A percentile compares a stretch with the other conserved stretches of the same genome.
Conservation (phyloP, 2,888 invertebrate species). For the Nomada hirtipes region DNA sequence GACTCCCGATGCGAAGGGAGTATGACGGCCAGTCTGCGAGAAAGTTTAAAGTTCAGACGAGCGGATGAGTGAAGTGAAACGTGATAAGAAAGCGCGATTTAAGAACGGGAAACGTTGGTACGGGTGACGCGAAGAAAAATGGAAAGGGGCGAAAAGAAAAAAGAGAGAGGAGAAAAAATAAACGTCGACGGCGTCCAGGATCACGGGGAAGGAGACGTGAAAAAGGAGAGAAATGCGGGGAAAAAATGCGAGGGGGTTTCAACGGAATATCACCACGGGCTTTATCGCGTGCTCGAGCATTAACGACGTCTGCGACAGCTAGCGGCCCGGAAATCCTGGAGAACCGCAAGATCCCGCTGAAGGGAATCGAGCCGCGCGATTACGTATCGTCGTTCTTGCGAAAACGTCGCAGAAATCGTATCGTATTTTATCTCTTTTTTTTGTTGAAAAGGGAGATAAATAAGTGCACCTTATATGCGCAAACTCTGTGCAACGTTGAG, state of each 20-base stretch:
- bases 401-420: not conserved
- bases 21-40: not conserved
- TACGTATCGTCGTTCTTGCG: slow-evolving; percentile 45
- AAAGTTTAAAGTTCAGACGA: slow-evolving; percentile 12
- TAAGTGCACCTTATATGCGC: not conserved
- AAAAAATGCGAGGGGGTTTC: slow-evolving; percentile 41
- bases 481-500: too few species aligned
- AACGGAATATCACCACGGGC: slow-evolving; percentile 45
- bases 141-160: slow-evolving; percentile 15
- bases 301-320: slow-evolving; percentile 55
- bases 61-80: slow-evolving; percentile 24
- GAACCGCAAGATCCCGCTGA: slow-evolving; percentile 42
- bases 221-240: slow-evolving; percentile 11
- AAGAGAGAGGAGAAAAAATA: not conserved
- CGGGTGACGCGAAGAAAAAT: slow-evolving; percentile 8
- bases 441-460: slow-evolving; percentile 31
- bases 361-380: slow-evolving; percentile 47
- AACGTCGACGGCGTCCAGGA: not conserved
- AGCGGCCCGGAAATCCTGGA: slow-evolving; percentile 55
- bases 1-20: not conserved
- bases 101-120: not conserved
- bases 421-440: slow-evolving; percentile 31
- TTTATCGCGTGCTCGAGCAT: slow-evolving; percentile 62
- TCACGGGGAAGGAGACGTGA: not conserved
- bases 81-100: slow-evolving; percentile 48